Conservation (phyloP, 2,113 vertebrate genomes). For the Cynoglossus semilaevis region DNA sequence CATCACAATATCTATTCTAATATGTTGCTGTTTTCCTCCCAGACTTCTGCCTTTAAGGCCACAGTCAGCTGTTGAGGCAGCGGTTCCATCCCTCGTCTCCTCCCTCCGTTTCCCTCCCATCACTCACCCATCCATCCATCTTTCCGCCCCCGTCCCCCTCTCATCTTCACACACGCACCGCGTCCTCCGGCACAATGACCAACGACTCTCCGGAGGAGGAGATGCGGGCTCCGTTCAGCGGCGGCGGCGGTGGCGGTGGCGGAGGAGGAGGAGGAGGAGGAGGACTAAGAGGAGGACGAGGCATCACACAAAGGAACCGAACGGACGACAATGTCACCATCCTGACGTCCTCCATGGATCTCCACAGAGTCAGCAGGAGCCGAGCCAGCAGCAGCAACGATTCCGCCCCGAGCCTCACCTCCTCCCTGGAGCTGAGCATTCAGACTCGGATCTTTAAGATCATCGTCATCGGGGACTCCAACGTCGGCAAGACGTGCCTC, state of each 20-base stretch:
- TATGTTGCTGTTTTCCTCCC: too few species aligned
- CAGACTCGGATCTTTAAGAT: slow-evolving; percentile 97
- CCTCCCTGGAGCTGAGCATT: slow-evolving; percentile 88
- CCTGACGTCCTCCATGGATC: slow-evolving; percentile 69
- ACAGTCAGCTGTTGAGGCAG: slow-evolving; percentile 36
- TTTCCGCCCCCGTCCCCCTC: slow-evolving; percentile 2
- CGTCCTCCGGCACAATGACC: slow-evolving; percentile 69
- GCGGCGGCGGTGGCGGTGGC: slow-evolving; percentile 21
- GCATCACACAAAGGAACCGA: slow-evolving; percentile 34
- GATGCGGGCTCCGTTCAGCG: slow-evolving; percentile 43
- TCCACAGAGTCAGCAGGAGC: slow-evolving; percentile 51
- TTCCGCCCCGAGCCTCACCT: slow-evolving; percentile 51
- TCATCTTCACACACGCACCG: slow-evolving; percentile 43
- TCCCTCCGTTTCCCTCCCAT: slow-evolving; percentile 39
- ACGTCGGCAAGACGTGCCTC: slow-evolving; percentile 96
- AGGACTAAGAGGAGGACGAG: slow-evolving; percentile 26
- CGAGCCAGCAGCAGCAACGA: slow-evolving; percentile 57
- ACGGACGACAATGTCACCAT: slow-evolving; percentile 73
- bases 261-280: slow-evolving; percentile 26
- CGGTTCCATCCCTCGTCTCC: slow-evolving; percentile 48
- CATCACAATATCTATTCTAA: too few species aligned
- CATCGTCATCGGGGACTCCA: slow-evolving; percentile 96
- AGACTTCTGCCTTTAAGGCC: slow-evolving; percentile 47
- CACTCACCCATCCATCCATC: slow-evolving; percentile 32
- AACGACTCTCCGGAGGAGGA: slow-evolving; percentile 74